These are phyloP conservation scores for Odocoileus hemionus DNA, from an alignment of 2,113 vertebrate genomes.

Conservation along the genomic window DNA sequence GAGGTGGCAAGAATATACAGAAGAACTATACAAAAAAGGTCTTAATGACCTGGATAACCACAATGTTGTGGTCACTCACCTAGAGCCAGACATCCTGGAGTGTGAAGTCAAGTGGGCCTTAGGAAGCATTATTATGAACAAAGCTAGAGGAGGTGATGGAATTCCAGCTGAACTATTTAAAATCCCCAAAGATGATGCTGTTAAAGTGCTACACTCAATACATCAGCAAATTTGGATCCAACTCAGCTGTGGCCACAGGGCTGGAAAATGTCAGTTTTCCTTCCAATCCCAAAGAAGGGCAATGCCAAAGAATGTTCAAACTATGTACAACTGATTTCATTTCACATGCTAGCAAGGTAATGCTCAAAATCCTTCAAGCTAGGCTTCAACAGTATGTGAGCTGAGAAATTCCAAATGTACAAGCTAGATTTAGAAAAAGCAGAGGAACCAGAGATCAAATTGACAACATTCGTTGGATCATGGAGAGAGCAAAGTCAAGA, in stretches of 20 bases:
- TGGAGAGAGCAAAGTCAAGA: background rate
- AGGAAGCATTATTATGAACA: background rate
- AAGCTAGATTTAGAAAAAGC: background rate
- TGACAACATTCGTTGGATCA: background rate
- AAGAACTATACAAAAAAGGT: background rate
- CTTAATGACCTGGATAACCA: background rate
- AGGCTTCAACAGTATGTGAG: background rate
- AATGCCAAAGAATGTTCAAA: background rate
- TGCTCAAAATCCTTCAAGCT: background rate
- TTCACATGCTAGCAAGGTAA: background rate
- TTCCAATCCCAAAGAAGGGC: background rate
- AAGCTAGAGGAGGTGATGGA: background rate
- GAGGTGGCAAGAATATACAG: background rate
- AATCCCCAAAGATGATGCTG: background rate
- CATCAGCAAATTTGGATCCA: background rate
- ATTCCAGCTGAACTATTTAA: background rate
- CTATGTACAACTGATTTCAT: background rate
- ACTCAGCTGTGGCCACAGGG: background rate
- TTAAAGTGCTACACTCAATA: background rate
- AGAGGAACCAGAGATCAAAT: background rate
- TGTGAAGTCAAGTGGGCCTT: background rate
- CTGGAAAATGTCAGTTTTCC: background rate
- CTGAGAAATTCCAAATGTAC: background rate
- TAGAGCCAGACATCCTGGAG: background rate
- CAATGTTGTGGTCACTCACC: background rate